Conservation (phyloP, 2,888 invertebrate species). For the Drosophila austrosaltans region DNA sequence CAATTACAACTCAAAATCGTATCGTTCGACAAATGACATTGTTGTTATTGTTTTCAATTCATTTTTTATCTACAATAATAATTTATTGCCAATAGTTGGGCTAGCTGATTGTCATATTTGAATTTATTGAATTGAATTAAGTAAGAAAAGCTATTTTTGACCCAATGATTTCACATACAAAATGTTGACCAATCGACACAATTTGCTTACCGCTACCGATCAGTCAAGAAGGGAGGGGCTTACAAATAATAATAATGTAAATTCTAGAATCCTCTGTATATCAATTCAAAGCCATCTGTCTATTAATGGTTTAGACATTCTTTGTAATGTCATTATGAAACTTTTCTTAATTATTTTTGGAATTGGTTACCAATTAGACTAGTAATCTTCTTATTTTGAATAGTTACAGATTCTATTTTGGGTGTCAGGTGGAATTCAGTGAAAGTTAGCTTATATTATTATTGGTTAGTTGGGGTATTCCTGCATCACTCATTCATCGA, state of each 20-base stretch:
- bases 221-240: background rate
- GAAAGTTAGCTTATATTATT: background rate
- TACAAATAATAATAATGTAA: background rate
- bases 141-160: constrained; percentile 71
- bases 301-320: no score
- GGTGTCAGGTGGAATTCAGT: no score
- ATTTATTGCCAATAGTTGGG: constrained; percentile 41
- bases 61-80: constrained; percentile 14
- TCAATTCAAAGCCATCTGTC: no score
- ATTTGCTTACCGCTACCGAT: background rate
- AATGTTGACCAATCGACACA: constrained; percentile 4
- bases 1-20: constrained; percentile 54
- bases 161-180: constrained; percentile 60
- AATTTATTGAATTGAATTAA: constrained; percentile 73
- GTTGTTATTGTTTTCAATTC: constrained; percentile 44
- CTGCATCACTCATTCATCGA: background rate
- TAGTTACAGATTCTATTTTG: no score
- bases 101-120: constrained; percentile 23
- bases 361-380: no score
- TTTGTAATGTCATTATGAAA: no score
- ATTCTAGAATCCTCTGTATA: background rate
- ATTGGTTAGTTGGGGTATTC: background rate
- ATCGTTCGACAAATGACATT: constrained; percentile 45
- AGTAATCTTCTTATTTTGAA: no score
- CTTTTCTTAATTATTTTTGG: no score